Conservation (phyloP, 2,888 invertebrate species). For the Drosophila picticornis region DNA sequence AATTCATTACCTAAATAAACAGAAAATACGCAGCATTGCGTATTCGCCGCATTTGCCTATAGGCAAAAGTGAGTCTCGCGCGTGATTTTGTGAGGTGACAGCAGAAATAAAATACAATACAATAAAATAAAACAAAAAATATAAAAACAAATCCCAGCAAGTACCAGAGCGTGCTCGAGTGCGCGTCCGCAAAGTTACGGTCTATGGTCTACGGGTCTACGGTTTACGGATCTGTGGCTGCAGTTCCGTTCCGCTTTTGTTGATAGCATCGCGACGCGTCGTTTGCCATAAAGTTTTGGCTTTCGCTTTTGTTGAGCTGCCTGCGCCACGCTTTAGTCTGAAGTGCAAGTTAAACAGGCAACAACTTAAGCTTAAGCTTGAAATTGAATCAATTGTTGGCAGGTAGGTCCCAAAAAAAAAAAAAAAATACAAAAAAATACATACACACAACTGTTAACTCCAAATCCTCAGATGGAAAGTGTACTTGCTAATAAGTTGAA, state of each 20-base stretch:
- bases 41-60: slow-evolving; percentile 30
- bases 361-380: slow-evolving; percentile 23
- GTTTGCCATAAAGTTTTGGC: slow-evolving; percentile 51
- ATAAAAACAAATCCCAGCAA: slow-evolving; percentile 44
- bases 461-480: slow-evolving; percentile 20
- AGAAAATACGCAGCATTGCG: slow-evolving; percentile 32
- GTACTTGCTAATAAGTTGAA: slow-evolving; percentile 62
- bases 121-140: slow-evolving; percentile 13
- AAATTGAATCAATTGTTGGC: slow-evolving; percentile 49
- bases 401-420: slow-evolving; percentile 48
- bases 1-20: slow-evolving; percentile 32
- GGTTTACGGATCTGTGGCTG: slow-evolving; percentile 10
- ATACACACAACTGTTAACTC: neutral
- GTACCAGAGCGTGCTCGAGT: slow-evolving; percentile 71
- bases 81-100: slow-evolving; percentile 20
- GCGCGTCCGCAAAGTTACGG: slow-evolving; percentile 34
- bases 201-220: slow-evolving; percentile 10
- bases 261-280: slow-evolving; percentile 19
- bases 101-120: slow-evolving; percentile 4
- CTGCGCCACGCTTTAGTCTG: slow-evolving; percentile 33
- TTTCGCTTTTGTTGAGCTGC: slow-evolving; percentile 53
- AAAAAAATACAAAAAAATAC: neutral
- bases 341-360: slow-evolving; percentile 50
- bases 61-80: slow-evolving; percentile 18
- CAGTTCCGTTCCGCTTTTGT: slow-evolving; percentile 19